Conservation (phyloP, 2,888 invertebrate species). For the Ceraclea dissimilis region DNA sequence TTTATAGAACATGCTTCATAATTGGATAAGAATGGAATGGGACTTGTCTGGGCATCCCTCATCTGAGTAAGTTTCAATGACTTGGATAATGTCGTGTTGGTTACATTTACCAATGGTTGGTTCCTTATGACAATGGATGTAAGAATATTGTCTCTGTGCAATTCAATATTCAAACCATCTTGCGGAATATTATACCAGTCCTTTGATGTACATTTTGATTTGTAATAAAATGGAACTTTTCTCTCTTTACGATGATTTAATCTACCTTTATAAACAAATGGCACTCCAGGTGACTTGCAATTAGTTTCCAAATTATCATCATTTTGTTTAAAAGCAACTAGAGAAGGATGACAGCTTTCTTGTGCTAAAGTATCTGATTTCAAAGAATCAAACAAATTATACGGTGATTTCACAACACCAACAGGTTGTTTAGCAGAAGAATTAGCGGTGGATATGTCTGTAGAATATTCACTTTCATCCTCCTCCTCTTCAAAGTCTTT, state of each 20-base stretch:
- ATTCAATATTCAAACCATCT: conserved; percentile 16
- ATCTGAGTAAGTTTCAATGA: conserved; percentile 7
- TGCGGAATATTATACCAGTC: conserved; percentile 5
- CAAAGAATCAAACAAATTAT: neutral
- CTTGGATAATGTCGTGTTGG: neutral
- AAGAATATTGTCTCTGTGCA: conserved; percentile 9
- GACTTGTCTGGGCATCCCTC: conserved; percentile 21
- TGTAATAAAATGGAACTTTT: conserved; percentile 18
- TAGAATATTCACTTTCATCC: neutral
- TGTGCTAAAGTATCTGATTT: neutral
- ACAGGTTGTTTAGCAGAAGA: neutral
- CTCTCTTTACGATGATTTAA: neutral
- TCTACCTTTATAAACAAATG: conserved; percentile 11
- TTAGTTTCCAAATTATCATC: neutral
- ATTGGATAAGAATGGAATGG: conserved; percentile 1
- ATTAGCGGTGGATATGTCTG: neutral
- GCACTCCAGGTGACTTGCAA: neutral
- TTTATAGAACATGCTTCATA: neutral
- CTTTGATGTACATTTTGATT: conserved; percentile 15
- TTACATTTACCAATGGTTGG: conserved; percentile 7
- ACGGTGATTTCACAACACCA: neutral
- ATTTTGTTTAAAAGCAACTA: too few species aligned
- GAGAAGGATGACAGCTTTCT: too few species aligned
- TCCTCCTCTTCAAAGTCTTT: conserved; percentile 11
- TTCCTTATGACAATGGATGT: conserved; percentile 13